These are phyloP conservation scores for Thecophora atra DNA, from an alignment of 2,888 invertebrate genomes.

Conservation along the genomic window DNA sequence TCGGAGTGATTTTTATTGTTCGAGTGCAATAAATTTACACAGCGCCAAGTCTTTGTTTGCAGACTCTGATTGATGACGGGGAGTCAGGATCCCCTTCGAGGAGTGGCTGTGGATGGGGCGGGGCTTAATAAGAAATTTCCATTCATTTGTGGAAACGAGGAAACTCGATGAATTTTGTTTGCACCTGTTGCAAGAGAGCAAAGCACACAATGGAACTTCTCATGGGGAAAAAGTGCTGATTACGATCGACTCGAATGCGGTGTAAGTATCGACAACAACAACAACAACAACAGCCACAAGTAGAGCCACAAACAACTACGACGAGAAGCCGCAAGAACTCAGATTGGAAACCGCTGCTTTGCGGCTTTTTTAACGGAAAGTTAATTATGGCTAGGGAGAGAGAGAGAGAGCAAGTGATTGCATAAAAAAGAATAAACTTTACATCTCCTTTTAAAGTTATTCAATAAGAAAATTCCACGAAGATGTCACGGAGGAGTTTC, in stretches of 20 bases:
- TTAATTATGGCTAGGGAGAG: no score
- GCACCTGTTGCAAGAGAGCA: slow-evolving; percentile 23
- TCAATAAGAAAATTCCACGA: no score
- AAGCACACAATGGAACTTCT: slow-evolving; percentile 13
- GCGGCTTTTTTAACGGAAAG: no score
- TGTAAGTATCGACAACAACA: neutral
- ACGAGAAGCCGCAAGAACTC: no score
- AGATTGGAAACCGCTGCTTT: no score
- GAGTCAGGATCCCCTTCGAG: neutral
- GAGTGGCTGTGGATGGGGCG: neutral
- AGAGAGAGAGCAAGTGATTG: no score
- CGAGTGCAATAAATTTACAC: neutral
- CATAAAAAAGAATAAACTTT: no score
- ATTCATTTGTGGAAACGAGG: no score
- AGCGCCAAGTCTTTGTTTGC: neutral
- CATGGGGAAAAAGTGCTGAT: slow-evolving; percentile 13
- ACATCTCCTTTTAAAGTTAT: no score
- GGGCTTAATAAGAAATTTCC: no score
- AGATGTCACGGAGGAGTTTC: no score
- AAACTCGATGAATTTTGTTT: no score
- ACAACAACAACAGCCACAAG: neutral
- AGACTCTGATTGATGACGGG: neutral
- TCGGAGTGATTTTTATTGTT: neutral
- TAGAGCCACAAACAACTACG: neutral
- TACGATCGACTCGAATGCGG: neutral